phyloP scores from a whole-genome alignment of 2,888 invertebrate species.

The Himalopsyche japonica region DNA sequence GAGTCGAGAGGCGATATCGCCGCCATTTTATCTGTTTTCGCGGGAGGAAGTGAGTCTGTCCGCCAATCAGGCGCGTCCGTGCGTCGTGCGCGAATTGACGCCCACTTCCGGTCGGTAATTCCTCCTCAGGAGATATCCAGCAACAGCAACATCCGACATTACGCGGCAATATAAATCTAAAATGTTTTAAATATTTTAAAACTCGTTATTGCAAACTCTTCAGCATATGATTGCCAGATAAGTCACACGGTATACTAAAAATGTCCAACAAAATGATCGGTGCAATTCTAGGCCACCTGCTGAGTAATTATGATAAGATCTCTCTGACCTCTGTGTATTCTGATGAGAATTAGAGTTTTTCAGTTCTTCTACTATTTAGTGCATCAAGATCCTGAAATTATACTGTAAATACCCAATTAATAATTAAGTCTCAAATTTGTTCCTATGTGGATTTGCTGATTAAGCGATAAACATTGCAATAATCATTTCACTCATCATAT shows the following conservation, averaged over 20 bases:
- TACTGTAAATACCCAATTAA: too few species aligned
- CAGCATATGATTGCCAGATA: background rate
- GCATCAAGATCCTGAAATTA: too few species aligned
- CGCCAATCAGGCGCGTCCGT: slow-evolving; percentile 30
- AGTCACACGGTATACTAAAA: background rate
- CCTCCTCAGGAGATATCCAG: slow-evolving; percentile 17
- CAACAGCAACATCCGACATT: slow-evolving; percentile 21
- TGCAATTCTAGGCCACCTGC: too few species aligned
- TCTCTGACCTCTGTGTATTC: too few species aligned
- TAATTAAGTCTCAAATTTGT: too few species aligned
- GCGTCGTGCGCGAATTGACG: slow-evolving; percentile 12
- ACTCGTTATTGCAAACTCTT: background rate
- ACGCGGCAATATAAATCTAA: slow-evolving; percentile 9
- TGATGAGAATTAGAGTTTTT: too few species aligned
- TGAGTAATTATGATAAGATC: too few species aligned
- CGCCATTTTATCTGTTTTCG: slow-evolving; percentile 23
- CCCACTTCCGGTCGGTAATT: slow-evolving; percentile 32
- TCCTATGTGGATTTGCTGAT: too few species aligned
- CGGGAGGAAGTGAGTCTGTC: slow-evolving; percentile 34
- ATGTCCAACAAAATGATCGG: background rate
- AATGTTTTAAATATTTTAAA: background rate
- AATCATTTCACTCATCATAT: too few species aligned
- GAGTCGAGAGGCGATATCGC: background rate
- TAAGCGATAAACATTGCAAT: too few species aligned
- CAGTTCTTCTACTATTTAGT: too few species aligned